These are phyloP conservation scores for Brachypodius melanocephalos DNA, from an alignment of 2,113 vertebrate genomes.

Conservation along the genomic window DNA sequence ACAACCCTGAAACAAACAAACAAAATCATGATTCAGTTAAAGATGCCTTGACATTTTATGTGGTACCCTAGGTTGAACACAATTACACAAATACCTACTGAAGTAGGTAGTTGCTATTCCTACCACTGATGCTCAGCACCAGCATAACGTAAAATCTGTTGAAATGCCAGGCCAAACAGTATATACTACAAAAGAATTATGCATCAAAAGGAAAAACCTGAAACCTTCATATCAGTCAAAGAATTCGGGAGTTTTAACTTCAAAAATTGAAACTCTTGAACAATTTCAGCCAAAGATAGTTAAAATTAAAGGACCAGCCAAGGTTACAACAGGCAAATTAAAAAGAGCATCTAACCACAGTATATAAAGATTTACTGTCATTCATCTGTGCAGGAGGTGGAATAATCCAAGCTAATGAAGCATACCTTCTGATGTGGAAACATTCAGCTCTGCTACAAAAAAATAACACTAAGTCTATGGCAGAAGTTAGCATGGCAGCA, in stretches of 20 bases:
- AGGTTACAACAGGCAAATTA: conserved; percentile 27
- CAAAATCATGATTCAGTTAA: neutral
- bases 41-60: neutral
- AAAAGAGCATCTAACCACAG: neutral
- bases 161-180: neutral
- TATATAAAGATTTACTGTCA: conserved; percentile 17
- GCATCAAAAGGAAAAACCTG: neutral
- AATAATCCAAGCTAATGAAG: conserved; percentile 59
- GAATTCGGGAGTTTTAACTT: neutral
- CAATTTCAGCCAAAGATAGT: neutral
- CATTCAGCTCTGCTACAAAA: conserved; percentile 19
- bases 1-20: conserved; percentile 83
- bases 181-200: neutral
- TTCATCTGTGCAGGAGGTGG: conserved; percentile 23
- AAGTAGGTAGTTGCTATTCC: neutral
- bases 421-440: conserved; percentile 24
- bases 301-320: neutral
- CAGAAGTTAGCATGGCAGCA: conserved; percentile 25
- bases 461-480: conserved; percentile 22
- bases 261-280: neutral
- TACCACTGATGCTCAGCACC: neutral
- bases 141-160: neutral
- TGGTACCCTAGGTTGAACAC: neutral
- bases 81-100: neutral
- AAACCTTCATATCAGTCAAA: neutral